phyloP scores from a whole-genome alignment of 2,797 vertebrate species.

The Fratercula arctica region DNA sequence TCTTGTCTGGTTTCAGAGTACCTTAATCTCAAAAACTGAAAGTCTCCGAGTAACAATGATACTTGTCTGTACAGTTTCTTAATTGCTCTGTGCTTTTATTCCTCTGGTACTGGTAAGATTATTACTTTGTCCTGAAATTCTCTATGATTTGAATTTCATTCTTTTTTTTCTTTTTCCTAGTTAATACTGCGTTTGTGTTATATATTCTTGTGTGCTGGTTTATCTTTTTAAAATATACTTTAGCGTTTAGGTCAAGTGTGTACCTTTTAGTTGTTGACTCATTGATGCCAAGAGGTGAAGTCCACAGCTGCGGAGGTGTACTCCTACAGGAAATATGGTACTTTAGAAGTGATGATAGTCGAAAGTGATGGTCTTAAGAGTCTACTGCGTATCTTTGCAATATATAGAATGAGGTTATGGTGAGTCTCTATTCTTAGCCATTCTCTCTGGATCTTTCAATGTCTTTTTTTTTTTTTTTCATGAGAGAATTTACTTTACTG shows the following conservation, averaged over 20 bases:
- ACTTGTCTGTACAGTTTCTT: not conserved
- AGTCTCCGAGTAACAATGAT: not conserved
- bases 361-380: not conserved
- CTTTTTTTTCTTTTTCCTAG: not conserved
- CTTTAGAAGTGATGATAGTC: not conserved
- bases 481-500: not conserved
- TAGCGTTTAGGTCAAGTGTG: not conserved
- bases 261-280: not conserved
- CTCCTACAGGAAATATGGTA: rapidly evolving
- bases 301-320: not conserved
- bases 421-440: not conserved
- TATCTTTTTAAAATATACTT: not conserved
- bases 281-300: not conserved
- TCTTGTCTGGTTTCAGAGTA: not conserved
- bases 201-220: not conserved
- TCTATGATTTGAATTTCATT: not conserved
- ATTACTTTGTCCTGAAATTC: not conserved
- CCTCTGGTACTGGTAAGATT: not conserved
- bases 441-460: not conserved
- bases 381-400: not conserved
- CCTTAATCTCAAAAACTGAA: not conserved
- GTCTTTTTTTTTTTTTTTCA: rapidly evolving
- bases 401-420: not conserved
- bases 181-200: not conserved
- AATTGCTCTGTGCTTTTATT: not conserved